phyloP scores from a whole-genome alignment of 2,113 vertebrate species.

The Calcarius ornatus region DNA sequence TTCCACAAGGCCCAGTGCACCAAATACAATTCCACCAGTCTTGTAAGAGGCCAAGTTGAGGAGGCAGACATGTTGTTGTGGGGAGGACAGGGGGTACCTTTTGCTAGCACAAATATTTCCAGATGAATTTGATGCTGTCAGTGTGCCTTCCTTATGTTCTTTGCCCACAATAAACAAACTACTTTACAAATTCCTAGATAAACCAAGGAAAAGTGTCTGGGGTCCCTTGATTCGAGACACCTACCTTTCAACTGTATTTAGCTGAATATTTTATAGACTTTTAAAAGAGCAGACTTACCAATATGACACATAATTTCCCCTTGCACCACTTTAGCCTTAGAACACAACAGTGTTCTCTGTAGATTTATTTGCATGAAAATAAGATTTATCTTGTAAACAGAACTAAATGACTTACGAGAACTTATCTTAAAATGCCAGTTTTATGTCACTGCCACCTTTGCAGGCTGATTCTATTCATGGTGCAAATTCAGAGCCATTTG shows the following conservation, averaged over 20 bases:
- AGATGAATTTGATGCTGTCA: slow-evolving; percentile 14
- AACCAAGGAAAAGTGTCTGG: slow-evolving; percentile 28
- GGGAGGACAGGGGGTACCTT: background rate
- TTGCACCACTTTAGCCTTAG: background rate
- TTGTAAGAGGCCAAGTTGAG: slow-evolving; percentile 55
- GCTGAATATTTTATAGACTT: slow-evolving; percentile 57
- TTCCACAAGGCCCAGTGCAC: slow-evolving; percentile 69
- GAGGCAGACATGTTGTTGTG: background rate
- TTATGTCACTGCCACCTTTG: slow-evolving; percentile 10
- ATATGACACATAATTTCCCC: slow-evolving; percentile 17
- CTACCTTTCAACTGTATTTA: slow-evolving; percentile 46
- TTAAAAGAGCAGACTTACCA: slow-evolving; percentile 50
- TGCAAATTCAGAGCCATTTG: slow-evolving; percentile 49
- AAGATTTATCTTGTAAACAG: slow-evolving; percentile 43
- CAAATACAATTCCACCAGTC: slow-evolving; percentile 58
- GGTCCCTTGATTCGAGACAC: slow-evolving; percentile 33
- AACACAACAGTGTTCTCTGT: slow-evolving; percentile 5
- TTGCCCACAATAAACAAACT: slow-evolving; percentile 44
- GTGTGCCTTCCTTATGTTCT: slow-evolving; percentile 1
- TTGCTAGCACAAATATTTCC: slow-evolving; percentile 60
- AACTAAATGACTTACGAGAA: slow-evolving; percentile 54
- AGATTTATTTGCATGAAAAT: slow-evolving; percentile 19
- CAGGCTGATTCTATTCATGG: slow-evolving; percentile 29
- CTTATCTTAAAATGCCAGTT: slow-evolving; percentile 38
- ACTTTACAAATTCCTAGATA: slow-evolving; percentile 34